Conservation (phyloP, 2,888 invertebrate species). For the Tetragonula carbonaria region DNA sequence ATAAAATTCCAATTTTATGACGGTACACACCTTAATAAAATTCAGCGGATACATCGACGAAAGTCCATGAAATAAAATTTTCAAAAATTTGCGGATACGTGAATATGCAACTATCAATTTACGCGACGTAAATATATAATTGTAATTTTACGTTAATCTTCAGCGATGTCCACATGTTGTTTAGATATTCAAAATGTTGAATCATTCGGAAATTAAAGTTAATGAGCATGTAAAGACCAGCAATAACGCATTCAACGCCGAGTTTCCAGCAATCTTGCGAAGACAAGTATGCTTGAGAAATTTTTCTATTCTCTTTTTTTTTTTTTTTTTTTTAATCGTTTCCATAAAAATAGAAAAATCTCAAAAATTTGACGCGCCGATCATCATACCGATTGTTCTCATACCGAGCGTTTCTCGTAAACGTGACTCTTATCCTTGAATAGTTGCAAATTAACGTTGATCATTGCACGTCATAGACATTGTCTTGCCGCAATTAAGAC, state of each 20-base stretch:
- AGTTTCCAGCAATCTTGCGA: background rate
- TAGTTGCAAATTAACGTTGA: constrained; percentile 33
- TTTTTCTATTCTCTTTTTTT: background rate
- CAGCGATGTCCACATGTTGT: background rate
- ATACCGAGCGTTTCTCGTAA: background rate
- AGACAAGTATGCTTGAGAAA: background rate
- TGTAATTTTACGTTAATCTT: background rate
- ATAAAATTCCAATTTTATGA: too few relatives aligned
- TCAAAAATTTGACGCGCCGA: background rate
- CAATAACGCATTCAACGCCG: background rate
- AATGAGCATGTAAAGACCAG: background rate
- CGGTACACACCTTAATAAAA: too few relatives aligned
- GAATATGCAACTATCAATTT: too few relatives aligned
- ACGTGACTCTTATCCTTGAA: constrained; percentile 35
- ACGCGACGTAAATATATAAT: too few relatives aligned
- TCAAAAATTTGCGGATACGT: too few relatives aligned
- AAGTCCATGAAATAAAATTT: too few relatives aligned
- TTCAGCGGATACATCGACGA: too few relatives aligned
- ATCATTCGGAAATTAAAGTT: background rate
- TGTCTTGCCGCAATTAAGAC: constrained; percentile 21
- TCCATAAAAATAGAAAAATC: background rate
- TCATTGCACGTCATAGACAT: constrained; percentile 17
- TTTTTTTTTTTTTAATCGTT: background rate
- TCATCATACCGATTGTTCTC: constrained; percentile 17
- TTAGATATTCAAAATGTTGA: background rate